phyloP scores from a whole-genome alignment of 2,888 invertebrate genomes.

The Chalcosyrphus nemorum region DNA sequence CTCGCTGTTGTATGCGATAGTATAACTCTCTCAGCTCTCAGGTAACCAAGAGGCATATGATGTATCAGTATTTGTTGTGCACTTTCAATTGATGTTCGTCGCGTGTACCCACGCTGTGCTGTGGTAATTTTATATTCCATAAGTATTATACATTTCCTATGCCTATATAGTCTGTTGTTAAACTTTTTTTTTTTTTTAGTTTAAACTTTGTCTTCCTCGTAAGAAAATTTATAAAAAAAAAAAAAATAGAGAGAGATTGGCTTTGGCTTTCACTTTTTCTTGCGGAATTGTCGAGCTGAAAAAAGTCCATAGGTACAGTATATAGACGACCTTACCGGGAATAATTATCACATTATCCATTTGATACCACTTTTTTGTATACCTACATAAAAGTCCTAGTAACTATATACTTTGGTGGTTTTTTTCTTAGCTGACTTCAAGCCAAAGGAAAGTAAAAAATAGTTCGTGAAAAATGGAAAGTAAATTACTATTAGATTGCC shows the following conservation, averaged over 20 bases:
- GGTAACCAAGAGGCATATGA: constrained; percentile 1
- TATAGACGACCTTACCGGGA: constrained; percentile 57
- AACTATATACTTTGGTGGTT: not conserved
- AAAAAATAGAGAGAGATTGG: constrained; percentile 27
- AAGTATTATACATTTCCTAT: constrained; percentile 57
- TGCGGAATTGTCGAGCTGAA: constrained; percentile 26
- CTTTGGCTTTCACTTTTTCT: constrained; percentile 69
- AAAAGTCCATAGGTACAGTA: constrained; percentile 22
- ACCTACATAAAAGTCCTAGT: not conserved
- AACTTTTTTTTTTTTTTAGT: constrained; percentile 5
- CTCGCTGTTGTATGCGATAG: not conserved
- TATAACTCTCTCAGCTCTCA: not conserved
- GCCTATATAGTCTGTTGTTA: constrained; percentile 10
- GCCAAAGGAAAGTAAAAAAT: constrained; percentile 36
- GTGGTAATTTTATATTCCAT: constrained; percentile 65
- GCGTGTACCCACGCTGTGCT: constrained; percentile 62
- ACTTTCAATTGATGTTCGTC: constrained; percentile 62
- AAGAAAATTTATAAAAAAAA: not conserved
- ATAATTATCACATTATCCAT: constrained; percentile 62
- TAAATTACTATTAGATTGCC: constrained; percentile 28
- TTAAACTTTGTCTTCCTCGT: constrained; percentile 41
- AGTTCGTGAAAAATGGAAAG: constrained; percentile 46
- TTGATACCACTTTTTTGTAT: constrained; percentile 9
- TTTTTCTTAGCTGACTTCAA: constrained; percentile 24
- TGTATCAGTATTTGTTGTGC: constrained; percentile 53